Percentiles rank a stretch among this genome's conserved stretches.
Conservation (phyloP, 2,888 invertebrate genomes). For the Leptopterna dolabrata region DNA sequence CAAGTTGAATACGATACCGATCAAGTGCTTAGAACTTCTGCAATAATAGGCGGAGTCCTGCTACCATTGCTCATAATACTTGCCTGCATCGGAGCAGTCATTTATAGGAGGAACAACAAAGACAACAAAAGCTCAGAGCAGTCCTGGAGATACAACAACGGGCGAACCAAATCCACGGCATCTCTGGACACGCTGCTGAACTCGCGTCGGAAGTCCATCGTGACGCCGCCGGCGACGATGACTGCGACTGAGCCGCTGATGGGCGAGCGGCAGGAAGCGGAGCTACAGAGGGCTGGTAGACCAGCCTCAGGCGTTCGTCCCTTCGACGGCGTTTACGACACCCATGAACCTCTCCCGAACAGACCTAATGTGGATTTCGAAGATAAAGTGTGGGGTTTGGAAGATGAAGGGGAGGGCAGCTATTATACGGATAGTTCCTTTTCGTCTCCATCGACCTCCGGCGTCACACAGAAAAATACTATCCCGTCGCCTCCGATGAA, state of each 20-base stretch:
- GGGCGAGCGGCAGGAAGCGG: background rate
- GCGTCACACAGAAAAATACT: background rate
- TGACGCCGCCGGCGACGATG: constrained; percentile 58
- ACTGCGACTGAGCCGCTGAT: constrained; percentile 33
- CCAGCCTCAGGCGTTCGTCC: constrained; percentile 70
- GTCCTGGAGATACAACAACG: constrained; percentile 64
- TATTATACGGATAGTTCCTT: constrained; percentile 44
- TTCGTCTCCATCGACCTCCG: constrained; percentile 34
- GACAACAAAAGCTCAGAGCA: background rate
- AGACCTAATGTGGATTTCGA: constrained; percentile 81
- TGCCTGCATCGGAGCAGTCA: constrained; percentile 57
- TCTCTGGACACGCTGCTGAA: background rate
- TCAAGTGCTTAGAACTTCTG: constrained; percentile 79
- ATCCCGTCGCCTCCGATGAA: background rate
- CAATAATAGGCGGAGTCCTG: constrained; percentile 78
- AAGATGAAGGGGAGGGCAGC: constrained; percentile 69
- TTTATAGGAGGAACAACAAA: constrained; percentile 46
- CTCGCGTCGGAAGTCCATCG: constrained; percentile 30
- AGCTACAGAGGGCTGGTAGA: background rate
- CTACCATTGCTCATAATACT: constrained; percentile 69
- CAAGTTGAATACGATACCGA: constrained; percentile 74
- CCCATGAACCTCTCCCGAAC: constrained; percentile 83
- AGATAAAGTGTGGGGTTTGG: constrained; percentile 82
- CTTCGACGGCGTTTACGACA: constrained; percentile 86
- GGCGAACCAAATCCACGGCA: background rate